phyloP scores from a whole-genome alignment of 2,113 vertebrate species.

The Cardinalis cardinalis region DNA sequence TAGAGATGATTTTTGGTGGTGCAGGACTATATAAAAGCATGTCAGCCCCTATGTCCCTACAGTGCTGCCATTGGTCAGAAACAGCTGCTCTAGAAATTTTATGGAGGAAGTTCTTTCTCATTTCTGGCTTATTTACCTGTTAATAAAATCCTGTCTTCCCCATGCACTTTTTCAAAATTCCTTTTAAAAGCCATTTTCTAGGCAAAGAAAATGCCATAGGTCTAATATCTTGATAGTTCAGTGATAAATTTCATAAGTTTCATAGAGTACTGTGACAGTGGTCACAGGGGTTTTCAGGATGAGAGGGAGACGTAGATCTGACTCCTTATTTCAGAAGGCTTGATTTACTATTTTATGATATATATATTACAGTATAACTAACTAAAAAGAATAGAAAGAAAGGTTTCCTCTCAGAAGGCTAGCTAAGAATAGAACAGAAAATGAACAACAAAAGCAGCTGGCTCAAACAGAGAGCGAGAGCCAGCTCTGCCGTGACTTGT shows the following conservation, averaged over 20 bases:
- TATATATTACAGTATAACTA: too few relatives aligned
- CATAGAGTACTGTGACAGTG: neutral
- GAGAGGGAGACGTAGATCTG: too few relatives aligned
- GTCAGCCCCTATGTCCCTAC: neutral
- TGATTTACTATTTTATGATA: too few relatives aligned
- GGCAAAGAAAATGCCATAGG: neutral
- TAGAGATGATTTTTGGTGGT: neutral
- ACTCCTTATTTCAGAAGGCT: too few relatives aligned
- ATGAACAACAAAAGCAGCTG: too few relatives aligned
- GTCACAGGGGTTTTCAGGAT: too few relatives aligned
- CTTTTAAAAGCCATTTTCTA: neutral
- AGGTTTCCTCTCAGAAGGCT: too few relatives aligned
- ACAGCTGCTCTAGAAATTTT: neutral
- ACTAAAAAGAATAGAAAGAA: too few relatives aligned
- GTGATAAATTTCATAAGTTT: neutral
- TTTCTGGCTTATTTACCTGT: neutral
- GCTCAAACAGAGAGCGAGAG: too few relatives aligned
- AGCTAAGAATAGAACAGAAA: too few relatives aligned
- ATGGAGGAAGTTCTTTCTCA: neutral
- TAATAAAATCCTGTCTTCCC: neutral
- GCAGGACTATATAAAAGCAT: neutral
- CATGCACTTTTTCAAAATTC: neutral
- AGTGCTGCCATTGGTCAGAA: neutral
- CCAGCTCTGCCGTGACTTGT: too few relatives aligned
- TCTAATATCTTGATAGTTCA: neutral